Evolutionary conservation across 2,113 vertebrate species (phyloP), one percentile per base, ranked within the genome.

Genomic region (Promerops cafer): DNA sequence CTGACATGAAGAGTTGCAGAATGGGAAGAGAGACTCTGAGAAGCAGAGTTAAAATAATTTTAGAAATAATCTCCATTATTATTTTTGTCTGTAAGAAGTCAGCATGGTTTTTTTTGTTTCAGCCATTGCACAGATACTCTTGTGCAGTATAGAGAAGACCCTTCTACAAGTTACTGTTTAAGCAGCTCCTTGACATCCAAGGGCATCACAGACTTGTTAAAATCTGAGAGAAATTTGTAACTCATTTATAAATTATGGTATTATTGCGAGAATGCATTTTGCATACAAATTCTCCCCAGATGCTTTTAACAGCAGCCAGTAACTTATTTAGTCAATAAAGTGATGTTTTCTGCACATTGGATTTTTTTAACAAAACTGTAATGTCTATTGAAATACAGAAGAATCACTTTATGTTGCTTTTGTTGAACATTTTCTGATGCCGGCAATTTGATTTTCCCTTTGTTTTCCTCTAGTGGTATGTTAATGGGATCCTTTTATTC

Each of bases 321-420:
- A 76, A 79, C 54, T 91, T 75, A 39, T 50, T 75, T 72, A 93
- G 70, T 91, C 74, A 87, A 85, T 90, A 74, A 89, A 93, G 61
- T 21, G 54, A 59, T 21, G 22, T 94, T 83, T 87, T 88, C 59
- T 92, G 79, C 61, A 26, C 27, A 9, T 10, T 78, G 50, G 15
- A 21, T 23, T 81, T 87, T 82, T 95, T 91, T 28, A 83, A 45
- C 42, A 70, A 64, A 87, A 54, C 85, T 66, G 24, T 59, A 74
- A 77, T 66, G 31, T 83, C 59, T 83, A 19, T 70, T 88, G 63
- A 88, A 94, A 86, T 80, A 74, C 42, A 81, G 64, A 89, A 74
- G 49, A 76, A 91, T 80, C n/a, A 11, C 56, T 93, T 69, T 54
- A 74, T 79, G 66, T 86, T 70, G 39, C 64, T 90, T 80, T 68